These are phyloP conservation scores for Cinara cedri DNA, from an alignment of 2,888 invertebrate species.

Conservation along the genomic window DNA sequence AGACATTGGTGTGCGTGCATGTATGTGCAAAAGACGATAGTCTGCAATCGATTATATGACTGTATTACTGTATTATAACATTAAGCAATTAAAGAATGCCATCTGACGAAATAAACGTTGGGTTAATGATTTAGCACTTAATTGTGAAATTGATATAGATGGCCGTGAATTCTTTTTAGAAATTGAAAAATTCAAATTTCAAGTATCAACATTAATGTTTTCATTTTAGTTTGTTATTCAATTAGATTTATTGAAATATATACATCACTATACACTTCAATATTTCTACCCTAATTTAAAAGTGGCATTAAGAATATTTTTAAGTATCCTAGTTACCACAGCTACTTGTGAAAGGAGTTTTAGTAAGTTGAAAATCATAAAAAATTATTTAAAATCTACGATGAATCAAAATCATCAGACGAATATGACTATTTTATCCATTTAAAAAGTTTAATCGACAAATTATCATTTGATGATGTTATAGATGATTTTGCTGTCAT, in stretches of 20 bases:
- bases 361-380: slow-evolving; percentile 1
- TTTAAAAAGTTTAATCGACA: too few species aligned
- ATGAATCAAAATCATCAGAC: background rate
- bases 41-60: too few species aligned
- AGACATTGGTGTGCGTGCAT: too few species aligned
- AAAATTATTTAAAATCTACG: slow-evolving; percentile 14
- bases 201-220: background rate
- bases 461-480: too few species aligned
- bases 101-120: background rate
- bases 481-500: too few species aligned
- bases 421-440: too few species aligned
- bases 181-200: background rate
- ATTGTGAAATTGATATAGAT: too few species aligned
- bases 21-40: too few species aligned
- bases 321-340: background rate
- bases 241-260: background rate
- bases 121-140: slow-evolving; percentile 7
- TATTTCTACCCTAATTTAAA: background rate
- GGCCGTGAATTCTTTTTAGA: background rate
- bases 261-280: background rate
- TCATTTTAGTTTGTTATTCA: background rate
- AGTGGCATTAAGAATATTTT: background rate
- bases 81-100: too few species aligned
- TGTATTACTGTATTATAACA: too few species aligned
- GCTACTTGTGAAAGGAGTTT: slow-evolving; percentile 7